Percentiles rank a stretch among this genome's conserved stretches.
Conservation (phyloP, 2,888 invertebrate genomes). For the Apamea sordens region DNA sequence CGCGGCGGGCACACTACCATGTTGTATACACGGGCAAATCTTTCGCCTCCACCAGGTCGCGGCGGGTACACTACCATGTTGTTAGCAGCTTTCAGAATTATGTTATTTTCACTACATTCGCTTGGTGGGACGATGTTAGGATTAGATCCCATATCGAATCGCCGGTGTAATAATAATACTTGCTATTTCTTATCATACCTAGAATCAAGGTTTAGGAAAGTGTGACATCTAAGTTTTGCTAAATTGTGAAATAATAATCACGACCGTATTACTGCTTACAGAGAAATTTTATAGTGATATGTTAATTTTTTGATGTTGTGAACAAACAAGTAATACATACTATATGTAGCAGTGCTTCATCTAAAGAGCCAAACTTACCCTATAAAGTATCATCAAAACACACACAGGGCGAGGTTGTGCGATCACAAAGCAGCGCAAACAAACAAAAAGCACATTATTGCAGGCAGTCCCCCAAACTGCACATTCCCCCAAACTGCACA, state of each 20-base stretch:
- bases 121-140: background rate
- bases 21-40: background rate
- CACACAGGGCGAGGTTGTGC: constrained; percentile 38
- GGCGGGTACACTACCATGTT: background rate
- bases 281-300: background rate
- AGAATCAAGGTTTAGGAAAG: background rate
- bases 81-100: background rate
- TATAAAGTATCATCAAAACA: constrained; percentile 37
- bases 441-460: constrained; percentile 58
- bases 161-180: background rate
- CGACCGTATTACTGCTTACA: background rate
- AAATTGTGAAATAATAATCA: background rate
- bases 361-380: constrained; percentile 10
- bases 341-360: background rate
- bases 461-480: constrained; percentile 50
- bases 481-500: constrained; percentile 32
- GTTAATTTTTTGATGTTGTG: background rate
- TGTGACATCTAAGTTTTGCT: no score
- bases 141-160: background rate
- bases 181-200: background rate
- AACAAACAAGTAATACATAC: no score
- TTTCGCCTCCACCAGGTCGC: constrained; percentile 16
- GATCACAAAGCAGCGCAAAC: constrained; percentile 58
- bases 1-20: no score
- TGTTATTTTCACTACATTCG: background rate